A percentile compares a stretch with the other conserved stretches of the same genome.
Conservation (phyloP, 2,797 vertebrate genomes). For the Psittacula derbiana region DNA sequence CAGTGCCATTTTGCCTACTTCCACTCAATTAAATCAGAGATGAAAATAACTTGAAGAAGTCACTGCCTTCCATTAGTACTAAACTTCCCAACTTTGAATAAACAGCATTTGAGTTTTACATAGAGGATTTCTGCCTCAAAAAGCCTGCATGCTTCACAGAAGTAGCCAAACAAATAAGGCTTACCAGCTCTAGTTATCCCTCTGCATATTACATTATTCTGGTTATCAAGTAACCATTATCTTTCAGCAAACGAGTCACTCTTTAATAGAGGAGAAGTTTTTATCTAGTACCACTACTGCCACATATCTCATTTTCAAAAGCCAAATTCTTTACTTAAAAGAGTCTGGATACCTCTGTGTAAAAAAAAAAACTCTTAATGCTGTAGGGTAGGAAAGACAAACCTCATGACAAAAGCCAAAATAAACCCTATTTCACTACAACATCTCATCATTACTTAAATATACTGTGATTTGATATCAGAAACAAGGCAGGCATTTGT, state of each 20-base stretch:
- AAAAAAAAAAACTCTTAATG: slow-evolving; percentile 37
- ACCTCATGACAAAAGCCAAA: neutral
- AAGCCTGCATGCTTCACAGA: slow-evolving; percentile 37
- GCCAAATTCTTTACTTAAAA: neutral
- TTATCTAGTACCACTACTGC: neutral
- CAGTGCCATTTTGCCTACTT: slow-evolving; percentile 14
- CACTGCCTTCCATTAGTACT: neutral
- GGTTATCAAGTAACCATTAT: neutral
- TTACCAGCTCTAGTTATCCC: neutral
- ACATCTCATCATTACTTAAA: slow-evolving; percentile 41
- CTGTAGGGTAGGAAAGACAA: slow-evolving; percentile 20
- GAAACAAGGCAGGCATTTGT: slow-evolving; percentile 53
- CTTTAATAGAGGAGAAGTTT: neutral
- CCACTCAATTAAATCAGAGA: neutral
- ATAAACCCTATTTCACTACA: slow-evolving; percentile 49
- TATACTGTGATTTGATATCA: slow-evolving; percentile 47
- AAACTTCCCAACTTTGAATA: neutral
- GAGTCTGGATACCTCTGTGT: slow-evolving; percentile 26
- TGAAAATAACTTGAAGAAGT: neutral
- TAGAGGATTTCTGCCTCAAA: slow-evolving; percentile 27
- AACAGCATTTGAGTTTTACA: neutral
- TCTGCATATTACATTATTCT: neutral
- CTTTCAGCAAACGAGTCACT: neutral
- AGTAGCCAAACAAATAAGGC: slow-evolving; percentile 34
- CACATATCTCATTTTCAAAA: neutral